Base-by-base conservation (phyloP, 2,113 vertebrate genomes). In the Podarcis cretensis region DNA sequence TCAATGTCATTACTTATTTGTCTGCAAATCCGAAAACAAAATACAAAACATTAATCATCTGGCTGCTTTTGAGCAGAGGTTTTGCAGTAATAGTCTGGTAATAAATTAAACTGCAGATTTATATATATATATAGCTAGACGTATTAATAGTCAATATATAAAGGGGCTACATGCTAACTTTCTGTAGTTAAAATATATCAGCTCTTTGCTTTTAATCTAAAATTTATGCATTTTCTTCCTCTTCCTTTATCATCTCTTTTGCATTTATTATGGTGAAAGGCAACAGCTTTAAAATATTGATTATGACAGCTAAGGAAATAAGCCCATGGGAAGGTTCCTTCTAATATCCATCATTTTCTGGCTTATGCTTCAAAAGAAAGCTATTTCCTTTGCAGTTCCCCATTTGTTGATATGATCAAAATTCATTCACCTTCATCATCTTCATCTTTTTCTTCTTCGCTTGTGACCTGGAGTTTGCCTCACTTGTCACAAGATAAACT, bases 401-500 rank as follows among this genome's bases (percentile, higher is more conserved):
- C 35, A 63, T 59, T 21, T 75, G 32, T 75, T 85, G 71, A 85
- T 85, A 73, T 21, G 20, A 84, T 57, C 83, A 85, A 59, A 59
- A 75, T 75, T 85, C 71, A 85, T 63, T 27, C 54, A 59, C 37
- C 59, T 59, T 35, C 59, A 74, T 75, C 43, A 59, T 35, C 74
- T 84, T 12, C 25, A 2, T n/a, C 43, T 57, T 23, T 8, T 35
- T n/a, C 35, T 74, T 84, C 30, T 84, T 73, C 68, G 4, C 27
- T 43, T 43, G 40, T 43, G 40, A 43, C 1, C 40, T 35, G 40
- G 68, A 25, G 18, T 84, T 74, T 75, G 83, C 48, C n/a, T 75
- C 83, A 27, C 48, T 85, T 85, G 71, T 12, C 69, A 63, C 71
- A 85, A 85, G 71, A 75, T 84, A 73, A 84, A 75, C n/a, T 75